Percentiles rank a stretch among this genome's conserved stretches.
phyloP scores from a whole-genome alignment of 2,113 vertebrate species.

The Chloropsis hardwickii region DNA sequence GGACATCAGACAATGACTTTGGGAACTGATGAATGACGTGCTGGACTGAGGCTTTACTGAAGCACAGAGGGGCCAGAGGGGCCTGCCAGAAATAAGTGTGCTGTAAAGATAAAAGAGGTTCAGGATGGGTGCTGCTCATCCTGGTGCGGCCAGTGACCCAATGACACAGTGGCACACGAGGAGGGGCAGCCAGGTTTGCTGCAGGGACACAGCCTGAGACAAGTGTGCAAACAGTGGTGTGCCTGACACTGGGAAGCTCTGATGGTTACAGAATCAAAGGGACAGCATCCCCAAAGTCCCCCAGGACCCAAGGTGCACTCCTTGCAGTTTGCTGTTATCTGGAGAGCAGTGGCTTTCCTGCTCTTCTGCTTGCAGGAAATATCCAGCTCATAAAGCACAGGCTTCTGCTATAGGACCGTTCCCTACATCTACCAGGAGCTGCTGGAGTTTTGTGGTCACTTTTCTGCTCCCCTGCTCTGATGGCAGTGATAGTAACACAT shows the following conservation, averaged over 20 bases:
- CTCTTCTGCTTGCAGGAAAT: neutral
- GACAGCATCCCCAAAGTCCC: neutral
- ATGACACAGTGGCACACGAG: neutral
- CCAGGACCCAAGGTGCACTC: neutral
- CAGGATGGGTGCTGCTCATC: neutral
- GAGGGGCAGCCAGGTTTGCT: neutral
- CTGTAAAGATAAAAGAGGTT: neutral
- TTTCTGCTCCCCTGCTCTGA: neutral
- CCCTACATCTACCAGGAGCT: neutral
- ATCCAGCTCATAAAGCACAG: neutral
- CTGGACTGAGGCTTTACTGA: neutral
- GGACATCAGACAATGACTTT: neutral
- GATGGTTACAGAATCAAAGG: neutral
- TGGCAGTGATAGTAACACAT: neutral
- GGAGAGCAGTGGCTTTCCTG: neutral
- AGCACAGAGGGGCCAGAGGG: neutral
- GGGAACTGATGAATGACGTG: neutral
- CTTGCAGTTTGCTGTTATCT: neutral
- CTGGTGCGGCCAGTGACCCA: neutral
- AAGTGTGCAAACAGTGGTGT: accelerated
- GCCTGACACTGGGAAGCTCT: neutral
- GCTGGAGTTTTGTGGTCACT: neutral
- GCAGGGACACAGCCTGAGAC: neutral
- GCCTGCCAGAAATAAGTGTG: neutral
- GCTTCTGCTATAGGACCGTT: neutral